Percentiles rank a stretch among this genome's conserved stretches.
Evolutionary conservation across 2,797 vertebrate species (phyloP).

Genomic region (Myiotriccus ornatus): DNA sequence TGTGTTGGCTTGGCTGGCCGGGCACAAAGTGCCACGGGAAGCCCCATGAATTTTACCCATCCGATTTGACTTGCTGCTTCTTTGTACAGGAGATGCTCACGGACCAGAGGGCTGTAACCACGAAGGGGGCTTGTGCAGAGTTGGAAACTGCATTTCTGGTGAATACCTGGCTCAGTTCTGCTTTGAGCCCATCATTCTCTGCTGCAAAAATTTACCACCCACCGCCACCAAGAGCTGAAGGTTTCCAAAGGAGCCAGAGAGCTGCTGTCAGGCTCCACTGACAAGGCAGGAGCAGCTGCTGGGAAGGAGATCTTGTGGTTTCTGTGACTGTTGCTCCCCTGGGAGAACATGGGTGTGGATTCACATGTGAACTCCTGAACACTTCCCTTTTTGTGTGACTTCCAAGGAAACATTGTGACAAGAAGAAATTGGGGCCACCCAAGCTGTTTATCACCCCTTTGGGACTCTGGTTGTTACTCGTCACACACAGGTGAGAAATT

Average conservation of each 20-base stretch:
- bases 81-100: neutral
- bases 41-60: neutral
- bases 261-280: neutral
- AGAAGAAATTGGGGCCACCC: neutral
- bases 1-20: accelerated
- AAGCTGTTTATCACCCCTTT: neutral
- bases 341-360: neutral
- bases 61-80: neutral
- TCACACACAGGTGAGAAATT: neutral
- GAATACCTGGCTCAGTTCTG: slow-evolving; percentile 22
- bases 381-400: neutral
- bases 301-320: neutral
- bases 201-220: neutral
- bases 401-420: neutral
- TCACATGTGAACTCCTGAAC: neutral
- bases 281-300: accelerated
- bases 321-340: neutral
- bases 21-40: neutral
- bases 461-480: neutral
- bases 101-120: slow-evolving; percentile 7
- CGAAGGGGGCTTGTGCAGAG: neutral
- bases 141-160: neutral
- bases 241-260: neutral
- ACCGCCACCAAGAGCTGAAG: neutral
- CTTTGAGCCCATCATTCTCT: slow-evolving; percentile 54